A percentile compares a stretch with the other conserved stretches of the same genome.
Conservation (phyloP, 2,888 invertebrate species). For the Stenotaenia linearis region DNA sequence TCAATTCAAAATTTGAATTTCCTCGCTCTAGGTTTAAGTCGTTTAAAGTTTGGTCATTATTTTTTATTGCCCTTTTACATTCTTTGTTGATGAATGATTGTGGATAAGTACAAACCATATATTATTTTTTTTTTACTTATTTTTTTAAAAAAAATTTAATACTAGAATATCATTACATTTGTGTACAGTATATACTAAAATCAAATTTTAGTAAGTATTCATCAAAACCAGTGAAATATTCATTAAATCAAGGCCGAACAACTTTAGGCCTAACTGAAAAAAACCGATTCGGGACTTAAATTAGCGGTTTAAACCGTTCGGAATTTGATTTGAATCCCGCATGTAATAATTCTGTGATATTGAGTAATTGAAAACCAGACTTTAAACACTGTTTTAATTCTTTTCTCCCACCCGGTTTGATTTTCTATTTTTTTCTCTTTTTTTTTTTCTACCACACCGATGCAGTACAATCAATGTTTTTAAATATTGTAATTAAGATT, state of each 20-base stretch:
- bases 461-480: conserved; percentile 4
- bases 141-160: too few relatives aligned
- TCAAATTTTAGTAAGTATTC: background rate
- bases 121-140: background rate
- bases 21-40: too few relatives aligned
- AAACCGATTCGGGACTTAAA: background rate
- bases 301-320: background rate
- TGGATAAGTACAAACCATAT: background rate
- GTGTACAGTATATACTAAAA: background rate
- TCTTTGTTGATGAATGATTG: background rate
- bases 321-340: background rate
- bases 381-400: background rate
- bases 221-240: background rate
- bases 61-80: background rate
- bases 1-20: background rate
- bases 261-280: background rate
- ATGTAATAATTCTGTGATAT: background rate
- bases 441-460: background rate
- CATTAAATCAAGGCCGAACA: background rate
- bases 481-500: background rate
- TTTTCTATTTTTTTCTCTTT: background rate
- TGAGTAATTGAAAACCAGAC: background rate
- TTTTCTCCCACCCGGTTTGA: background rate
- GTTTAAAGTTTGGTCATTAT: background rate
- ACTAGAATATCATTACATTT: background rate